phyloP scores from a whole-genome alignment of 2,888 invertebrate genomes.

The Pyralis farinalis region DNA sequence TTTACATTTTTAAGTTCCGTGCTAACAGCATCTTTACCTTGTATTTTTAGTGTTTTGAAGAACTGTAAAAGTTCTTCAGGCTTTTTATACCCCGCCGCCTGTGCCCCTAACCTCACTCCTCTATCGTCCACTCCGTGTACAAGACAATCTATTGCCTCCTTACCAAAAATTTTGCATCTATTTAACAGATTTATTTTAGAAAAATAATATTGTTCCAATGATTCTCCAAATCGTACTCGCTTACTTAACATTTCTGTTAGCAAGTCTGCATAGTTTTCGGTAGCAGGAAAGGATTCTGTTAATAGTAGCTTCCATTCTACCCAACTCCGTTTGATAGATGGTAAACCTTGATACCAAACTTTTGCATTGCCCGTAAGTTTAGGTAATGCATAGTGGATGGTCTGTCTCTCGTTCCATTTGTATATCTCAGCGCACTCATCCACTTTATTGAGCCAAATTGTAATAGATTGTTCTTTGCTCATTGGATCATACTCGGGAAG shows the following conservation, averaged over 20 bases:
- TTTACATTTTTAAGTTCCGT: too few relatives aligned
- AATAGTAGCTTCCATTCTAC: slow-evolving; percentile 12
- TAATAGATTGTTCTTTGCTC: slow-evolving; percentile 2
- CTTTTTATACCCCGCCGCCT: slow-evolving; percentile 3
- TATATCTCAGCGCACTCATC: too few relatives aligned
- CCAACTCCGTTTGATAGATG: slow-evolving; percentile 10
- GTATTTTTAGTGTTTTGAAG: slow-evolving; percentile 5
- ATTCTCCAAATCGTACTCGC: slow-evolving; percentile 11
- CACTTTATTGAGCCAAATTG: slow-evolving; percentile 2
- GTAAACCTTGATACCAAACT: slow-evolving; percentile 14
- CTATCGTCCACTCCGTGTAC: slow-evolving; percentile 16
- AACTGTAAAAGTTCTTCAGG: too few relatives aligned
- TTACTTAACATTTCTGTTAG: slow-evolving; percentile 17
- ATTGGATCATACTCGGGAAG: slow-evolving; percentile 8
- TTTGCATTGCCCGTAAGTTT: slow-evolving; percentile 9
- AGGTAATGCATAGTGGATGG: too few relatives aligned
- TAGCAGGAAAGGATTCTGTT: too few relatives aligned
- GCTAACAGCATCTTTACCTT: background rate
- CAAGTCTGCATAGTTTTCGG: too few relatives aligned
- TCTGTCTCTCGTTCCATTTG: slow-evolving; percentile 8
- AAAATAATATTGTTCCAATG: slow-evolving; percentile 18
- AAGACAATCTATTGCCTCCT: slow-evolving; percentile 14
- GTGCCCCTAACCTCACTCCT: slow-evolving; percentile 10
- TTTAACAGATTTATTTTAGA: slow-evolving; percentile 17
- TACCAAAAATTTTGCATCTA: slow-evolving; percentile 3